Evolutionary conservation across 2,888 invertebrate species (phyloP).

Genomic region (Dynastes tityus): DNA sequence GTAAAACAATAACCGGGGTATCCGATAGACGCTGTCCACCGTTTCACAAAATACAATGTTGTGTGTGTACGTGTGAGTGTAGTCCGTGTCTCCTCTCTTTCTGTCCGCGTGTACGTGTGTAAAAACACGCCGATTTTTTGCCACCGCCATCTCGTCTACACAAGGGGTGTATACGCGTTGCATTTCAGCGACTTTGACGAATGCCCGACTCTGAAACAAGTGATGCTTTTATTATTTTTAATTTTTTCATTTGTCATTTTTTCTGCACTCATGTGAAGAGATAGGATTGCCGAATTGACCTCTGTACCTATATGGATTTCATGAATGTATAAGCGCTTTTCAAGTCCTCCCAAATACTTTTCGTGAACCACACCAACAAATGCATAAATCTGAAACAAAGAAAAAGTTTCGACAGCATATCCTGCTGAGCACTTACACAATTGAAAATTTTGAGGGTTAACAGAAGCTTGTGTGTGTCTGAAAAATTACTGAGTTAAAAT

Average conservation of each 20-base stretch:
- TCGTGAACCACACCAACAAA: not conserved
- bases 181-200: constrained; percentile 25
- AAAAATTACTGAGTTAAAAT: too few species aligned
- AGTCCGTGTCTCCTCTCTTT: not conserved
- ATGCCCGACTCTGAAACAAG: not conserved
- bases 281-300: too few species aligned
- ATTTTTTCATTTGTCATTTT: not conserved
- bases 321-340: too few species aligned
- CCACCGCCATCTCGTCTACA: constrained; percentile 5
- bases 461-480: too few species aligned
- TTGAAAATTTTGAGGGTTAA: too few species aligned
- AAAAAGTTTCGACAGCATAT: too few species aligned
- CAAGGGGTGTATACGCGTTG: constrained; percentile 13
- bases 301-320: too few species aligned
- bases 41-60: constrained; percentile 40
- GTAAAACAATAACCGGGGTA: constrained; percentile 48
- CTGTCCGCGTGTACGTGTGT: constrained; percentile 6
- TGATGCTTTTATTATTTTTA: constrained; percentile 33
- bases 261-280: too few species aligned
- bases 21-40: constrained; percentile 36
- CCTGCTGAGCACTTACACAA: too few species aligned
- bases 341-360: too few species aligned
- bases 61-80: not conserved
- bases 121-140: constrained; percentile 25
- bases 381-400: too few species aligned